Percentiles rank a stretch among this genome's conserved stretches.
phyloP scores from a whole-genome alignment of 1,140 invertebrate species.

The Holcopasites calliopsidis region DNA sequence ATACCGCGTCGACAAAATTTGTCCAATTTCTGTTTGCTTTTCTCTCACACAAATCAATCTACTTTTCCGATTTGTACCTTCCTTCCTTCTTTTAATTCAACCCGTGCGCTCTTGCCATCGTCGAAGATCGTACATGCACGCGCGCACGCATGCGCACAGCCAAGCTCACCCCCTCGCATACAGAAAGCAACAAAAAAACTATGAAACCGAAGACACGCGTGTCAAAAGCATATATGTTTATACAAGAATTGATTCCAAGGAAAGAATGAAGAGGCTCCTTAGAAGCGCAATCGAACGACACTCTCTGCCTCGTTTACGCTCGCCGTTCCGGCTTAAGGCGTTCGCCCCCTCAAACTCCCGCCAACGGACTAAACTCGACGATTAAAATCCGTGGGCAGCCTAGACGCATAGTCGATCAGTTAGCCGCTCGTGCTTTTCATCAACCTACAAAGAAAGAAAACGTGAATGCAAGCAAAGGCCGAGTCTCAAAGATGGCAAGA shows the following conservation, averaged over 20 bases:
- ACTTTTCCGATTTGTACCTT: not conserved
- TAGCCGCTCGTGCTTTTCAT: conserved; percentile 44
- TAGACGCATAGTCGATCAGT: conserved; percentile 27
- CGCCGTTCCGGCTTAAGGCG: not conserved
- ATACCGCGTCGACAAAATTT: not conserved
- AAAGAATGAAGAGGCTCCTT: conserved; percentile 8
- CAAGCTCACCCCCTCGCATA: too few species aligned
- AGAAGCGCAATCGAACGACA: not conserved
- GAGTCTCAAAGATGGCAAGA: conserved; percentile 28
- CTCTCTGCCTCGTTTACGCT: conserved; percentile 1
- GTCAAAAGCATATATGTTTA: conserved; percentile 4
- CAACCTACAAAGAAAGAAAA: conserved; percentile 51
- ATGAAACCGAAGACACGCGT: not conserved
- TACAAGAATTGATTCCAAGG: conserved; percentile 14
- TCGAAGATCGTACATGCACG: not conserved
- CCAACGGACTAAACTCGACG: conserved; percentile 22
- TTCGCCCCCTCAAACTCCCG: not conserved
- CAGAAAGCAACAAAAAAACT: not conserved
- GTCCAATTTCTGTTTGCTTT: not conserved
- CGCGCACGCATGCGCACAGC: not conserved
- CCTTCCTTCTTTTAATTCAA: conserved; percentile 1
- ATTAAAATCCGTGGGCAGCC: conserved; percentile 23
- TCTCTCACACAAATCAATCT: not conserved
- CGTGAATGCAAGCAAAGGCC: conserved; percentile 21
- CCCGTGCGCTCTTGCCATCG: conserved; percentile 29